A percentile compares a stretch with the other conserved stretches of the same genome.
Evolutionary conservation across 2,113 vertebrate genomes (phyloP).

Genomic region (Ictalurus furcatus): DNA sequence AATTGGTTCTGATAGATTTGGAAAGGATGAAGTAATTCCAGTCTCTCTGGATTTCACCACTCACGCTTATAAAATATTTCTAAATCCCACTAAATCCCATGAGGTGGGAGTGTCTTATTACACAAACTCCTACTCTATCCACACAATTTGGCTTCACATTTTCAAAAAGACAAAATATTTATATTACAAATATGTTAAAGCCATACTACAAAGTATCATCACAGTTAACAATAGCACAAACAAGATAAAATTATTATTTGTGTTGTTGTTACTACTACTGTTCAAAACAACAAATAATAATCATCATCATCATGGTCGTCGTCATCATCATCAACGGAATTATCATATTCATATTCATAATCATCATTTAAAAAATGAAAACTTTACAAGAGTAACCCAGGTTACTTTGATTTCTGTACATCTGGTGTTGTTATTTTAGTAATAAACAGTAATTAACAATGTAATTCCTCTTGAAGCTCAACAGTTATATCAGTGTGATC

Average conservation of each 20-base stretch:
- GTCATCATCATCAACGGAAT: not conserved
- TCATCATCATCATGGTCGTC: not conserved
- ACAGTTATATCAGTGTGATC: not conserved
- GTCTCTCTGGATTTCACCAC: constrained; percentile 64
- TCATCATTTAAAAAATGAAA: not conserved
- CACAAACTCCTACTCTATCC: constrained; percentile 1
- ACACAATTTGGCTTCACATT: constrained; percentile 5
- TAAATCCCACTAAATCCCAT: constrained; percentile 34
- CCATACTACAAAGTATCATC: not conserved
- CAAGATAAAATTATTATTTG: not conserved
- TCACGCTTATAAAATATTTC: constrained; percentile 36
- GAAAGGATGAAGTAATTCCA: constrained; percentile 74
- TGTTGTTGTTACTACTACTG: not conserved
- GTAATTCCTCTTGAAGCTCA: not conserved
- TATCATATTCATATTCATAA: not conserved
- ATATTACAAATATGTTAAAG: not conserved
- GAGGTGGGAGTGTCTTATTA: constrained; percentile 19
- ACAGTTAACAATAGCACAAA: not conserved
- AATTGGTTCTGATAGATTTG: constrained; percentile 70
- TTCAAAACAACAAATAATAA: not conserved
- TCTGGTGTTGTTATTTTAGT: not conserved
- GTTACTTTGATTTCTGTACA: not conserved
- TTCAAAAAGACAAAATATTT: not conserved
- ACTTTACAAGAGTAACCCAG: not conserved
- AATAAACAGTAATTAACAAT: not conserved